Conservation (phyloP, 1,140 invertebrate species). For the Brachystomella parvula region DNA sequence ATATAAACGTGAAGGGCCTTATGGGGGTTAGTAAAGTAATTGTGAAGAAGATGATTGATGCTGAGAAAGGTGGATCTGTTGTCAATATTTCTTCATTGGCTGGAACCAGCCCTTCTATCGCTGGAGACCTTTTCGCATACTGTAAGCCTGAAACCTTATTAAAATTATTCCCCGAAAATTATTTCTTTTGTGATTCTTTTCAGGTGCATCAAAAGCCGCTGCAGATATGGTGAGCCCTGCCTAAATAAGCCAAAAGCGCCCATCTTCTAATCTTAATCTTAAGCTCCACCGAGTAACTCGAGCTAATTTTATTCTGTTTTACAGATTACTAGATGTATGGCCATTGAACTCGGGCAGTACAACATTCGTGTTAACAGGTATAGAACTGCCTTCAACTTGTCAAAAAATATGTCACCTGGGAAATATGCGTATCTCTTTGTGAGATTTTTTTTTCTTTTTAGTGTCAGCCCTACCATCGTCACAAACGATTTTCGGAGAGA, state of each 20-base stretch:
- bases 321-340: neutral
- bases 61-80: slow-evolving; percentile 64
- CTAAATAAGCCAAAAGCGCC: no score
- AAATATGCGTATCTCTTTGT: neutral
- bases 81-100: slow-evolving; percentile 68
- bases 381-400: no score
- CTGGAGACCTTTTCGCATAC: neutral
- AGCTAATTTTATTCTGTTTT: neutral
- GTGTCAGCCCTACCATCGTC: neutral
- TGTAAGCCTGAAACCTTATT: no score
- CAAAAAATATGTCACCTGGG: neutral
- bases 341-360: neutral
- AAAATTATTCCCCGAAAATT: no score
- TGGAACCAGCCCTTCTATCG: neutral
- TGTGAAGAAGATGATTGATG: slow-evolving; percentile 60
- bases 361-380: neutral
- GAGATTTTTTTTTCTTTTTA: neutral
- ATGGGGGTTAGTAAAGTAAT: slow-evolving; percentile 75
- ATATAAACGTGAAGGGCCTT: slow-evolving; percentile 74
- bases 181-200: no score
- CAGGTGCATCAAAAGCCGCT: neutral
- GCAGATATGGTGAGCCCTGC: neutral
- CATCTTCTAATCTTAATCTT: no score
- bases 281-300: no score
- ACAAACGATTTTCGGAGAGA: neutral